phyloP scores from a whole-genome alignment of 1,140 invertebrate species.

The Meloidogyne hapla region DNA sequence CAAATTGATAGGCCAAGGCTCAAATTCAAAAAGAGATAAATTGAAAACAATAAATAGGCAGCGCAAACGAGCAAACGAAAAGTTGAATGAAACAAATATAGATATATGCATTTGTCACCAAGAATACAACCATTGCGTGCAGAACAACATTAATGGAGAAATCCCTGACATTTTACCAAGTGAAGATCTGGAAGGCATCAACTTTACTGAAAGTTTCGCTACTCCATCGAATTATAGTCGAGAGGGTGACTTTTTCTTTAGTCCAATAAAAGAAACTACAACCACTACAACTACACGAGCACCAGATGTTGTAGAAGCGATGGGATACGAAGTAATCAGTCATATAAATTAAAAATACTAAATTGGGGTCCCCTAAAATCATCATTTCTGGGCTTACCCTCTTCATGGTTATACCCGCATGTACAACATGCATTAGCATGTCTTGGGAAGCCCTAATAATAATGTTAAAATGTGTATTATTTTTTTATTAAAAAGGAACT shows the following conservation, averaged over 20 bases:
- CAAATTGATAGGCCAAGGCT: not conserved
- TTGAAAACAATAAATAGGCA: not conserved
- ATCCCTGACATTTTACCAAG: constrained; percentile 59
- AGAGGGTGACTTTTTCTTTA: not conserved
- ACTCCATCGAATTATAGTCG: not conserved
- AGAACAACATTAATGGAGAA: constrained; percentile 57
- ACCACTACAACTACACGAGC: constrained; percentile 60
- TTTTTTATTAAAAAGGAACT: constrained; percentile 45
- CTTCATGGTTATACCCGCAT: too few species aligned
- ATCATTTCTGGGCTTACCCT: too few species aligned
- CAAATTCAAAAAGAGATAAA: not conserved
- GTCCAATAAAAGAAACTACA: not conserved
- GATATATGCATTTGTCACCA: constrained; percentile 52
- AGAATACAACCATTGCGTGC: constrained; percentile 62
- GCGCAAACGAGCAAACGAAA: not conserved
- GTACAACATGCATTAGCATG: too few species aligned
- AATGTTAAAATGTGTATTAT: too few species aligned
- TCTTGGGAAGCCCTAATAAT: too few species aligned
- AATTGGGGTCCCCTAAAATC: too few species aligned
- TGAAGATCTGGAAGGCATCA: constrained; percentile 46
- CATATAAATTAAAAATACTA: not conserved
- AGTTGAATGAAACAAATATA: constrained; percentile 20
- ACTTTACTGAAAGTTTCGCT: constrained; percentile 45
- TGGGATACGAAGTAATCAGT: constrained; percentile 52
- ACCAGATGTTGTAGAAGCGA: constrained; percentile 54